A percentile compares a stretch with the other conserved stretches of the same genome.
These are phyloP conservation scores for Liparis tanakae DNA, from an alignment of 2,797 vertebrate genomes.

Conservation along the genomic window DNA sequence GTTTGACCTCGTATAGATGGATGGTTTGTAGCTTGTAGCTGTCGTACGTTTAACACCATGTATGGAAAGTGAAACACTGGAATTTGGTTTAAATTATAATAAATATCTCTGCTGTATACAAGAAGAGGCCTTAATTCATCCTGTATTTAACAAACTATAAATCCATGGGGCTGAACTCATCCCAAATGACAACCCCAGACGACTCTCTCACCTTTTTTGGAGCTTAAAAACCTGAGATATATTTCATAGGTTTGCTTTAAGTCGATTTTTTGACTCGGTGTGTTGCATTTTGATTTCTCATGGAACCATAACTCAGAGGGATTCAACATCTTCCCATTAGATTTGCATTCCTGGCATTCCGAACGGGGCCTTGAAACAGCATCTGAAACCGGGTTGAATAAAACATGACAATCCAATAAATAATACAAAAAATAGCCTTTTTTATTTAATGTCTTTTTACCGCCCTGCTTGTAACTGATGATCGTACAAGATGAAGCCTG, in stretches of 20 bases:
- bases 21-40: too few relatives aligned
- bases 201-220: background rate
- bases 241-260: background rate
- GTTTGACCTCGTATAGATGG: background rate
- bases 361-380: background rate
- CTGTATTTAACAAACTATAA: constrained; percentile 10
- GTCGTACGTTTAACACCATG: background rate
- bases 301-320: background rate
- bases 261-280: background rate
- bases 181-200: background rate
- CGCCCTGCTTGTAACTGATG: background rate
- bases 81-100: background rate
- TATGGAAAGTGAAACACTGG: background rate
- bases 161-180: background rate
- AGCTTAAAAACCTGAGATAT: background rate
- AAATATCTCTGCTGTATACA: background rate
- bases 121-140: background rate
- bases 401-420: background rate
- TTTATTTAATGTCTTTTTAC: background rate
- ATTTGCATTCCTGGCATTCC: background rate
- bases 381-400: background rate
- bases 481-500: background rate
- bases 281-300: background rate
- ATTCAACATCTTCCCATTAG: background rate
- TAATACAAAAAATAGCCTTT: background rate